Evolutionary conservation across 2,888 invertebrate genomes (phyloP).

Genomic region (Bruchidius siliquastri): DNA sequence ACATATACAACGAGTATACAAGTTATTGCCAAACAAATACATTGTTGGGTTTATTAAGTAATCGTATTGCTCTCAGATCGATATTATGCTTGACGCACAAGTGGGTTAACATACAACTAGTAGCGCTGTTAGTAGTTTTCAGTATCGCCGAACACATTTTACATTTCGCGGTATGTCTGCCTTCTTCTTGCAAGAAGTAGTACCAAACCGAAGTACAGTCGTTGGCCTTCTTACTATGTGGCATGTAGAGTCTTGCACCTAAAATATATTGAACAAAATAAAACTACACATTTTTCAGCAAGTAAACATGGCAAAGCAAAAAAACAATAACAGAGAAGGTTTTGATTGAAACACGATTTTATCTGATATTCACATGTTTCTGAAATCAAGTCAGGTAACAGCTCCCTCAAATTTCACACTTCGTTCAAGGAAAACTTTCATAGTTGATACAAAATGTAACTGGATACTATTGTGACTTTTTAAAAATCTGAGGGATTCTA

Average conservation of each 20-base stretch:
- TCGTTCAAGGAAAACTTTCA: too few relatives aligned
- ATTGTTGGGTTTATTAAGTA: not conserved
- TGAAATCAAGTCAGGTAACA: too few relatives aligned
- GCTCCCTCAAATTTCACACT: too few relatives aligned
- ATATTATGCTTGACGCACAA: not conserved
- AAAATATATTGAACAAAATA: not conserved
- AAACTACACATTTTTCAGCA: not conserved
- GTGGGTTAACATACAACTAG: not conserved
- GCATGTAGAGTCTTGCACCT: not conserved
- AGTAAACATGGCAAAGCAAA: too few relatives aligned
- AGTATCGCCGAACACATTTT: not conserved
- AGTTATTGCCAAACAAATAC: not conserved
- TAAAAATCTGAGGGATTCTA: too few relatives aligned
- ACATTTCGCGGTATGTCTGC: not conserved
- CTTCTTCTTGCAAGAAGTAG: not conserved
- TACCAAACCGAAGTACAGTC: not conserved
- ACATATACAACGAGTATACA: not conserved
- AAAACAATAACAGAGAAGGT: too few relatives aligned
- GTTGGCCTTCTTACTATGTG: not conserved
- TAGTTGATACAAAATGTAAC: too few relatives aligned
- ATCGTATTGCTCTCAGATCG: not conserved
- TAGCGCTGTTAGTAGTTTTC: not conserved
- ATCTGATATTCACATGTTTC: too few relatives aligned
- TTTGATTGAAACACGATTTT: too few relatives aligned
- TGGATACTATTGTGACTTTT: too few relatives aligned